Evolutionary conservation across 2,888 invertebrate species (phyloP), one percentile per base, ranked within the genome.

Genomic region (Bombyx huttoni): DNA sequence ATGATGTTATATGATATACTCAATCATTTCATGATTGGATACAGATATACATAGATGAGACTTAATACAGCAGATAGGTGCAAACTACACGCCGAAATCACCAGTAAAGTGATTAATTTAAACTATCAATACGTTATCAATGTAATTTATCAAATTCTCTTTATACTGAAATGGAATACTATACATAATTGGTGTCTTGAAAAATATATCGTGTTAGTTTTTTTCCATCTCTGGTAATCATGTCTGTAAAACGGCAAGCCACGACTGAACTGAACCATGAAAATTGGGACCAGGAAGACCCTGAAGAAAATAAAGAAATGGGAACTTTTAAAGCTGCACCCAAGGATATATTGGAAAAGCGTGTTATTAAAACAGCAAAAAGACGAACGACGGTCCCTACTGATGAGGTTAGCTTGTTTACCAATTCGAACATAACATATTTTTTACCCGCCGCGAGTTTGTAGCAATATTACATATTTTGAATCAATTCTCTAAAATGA

Each of bases 211-310:
- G 24, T 24, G 24, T 24, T 24, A 24, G 5, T 24, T 24, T 2
- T 24, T 24, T 24, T 2, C 24, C 5, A 24, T 24, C 24, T 7
- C 40, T 7, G 40, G 40, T 40, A 40, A 40, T 40, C 40, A 95
- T 94, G 94, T 90, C 94, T 62, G 75, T 80, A 51, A 97, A 97
- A 85, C 90, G 97, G 57, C 81, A 87, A 62, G 95, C 96, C 34
- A 90, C 92, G 7, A 89, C 89, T 24, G 93, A 96, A 53, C 78
- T 97, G 58, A 96, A 94, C 78, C 94, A 94, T 66, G 93, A 94
- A 10, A 96, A 96, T 74, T 96, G 96, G 96, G 92, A 96, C 71
- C 83, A 91, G 55, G 95, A 95, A 52, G 94, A 94, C 1, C 92
- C 92, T 50, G 61, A 91, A 51, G 79, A 78, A 50, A 68, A 72